These are phyloP conservation scores for Erethizon dorsatum DNA, from an alignment of 2,797 vertebrate species.

Conservation along the genomic window DNA sequence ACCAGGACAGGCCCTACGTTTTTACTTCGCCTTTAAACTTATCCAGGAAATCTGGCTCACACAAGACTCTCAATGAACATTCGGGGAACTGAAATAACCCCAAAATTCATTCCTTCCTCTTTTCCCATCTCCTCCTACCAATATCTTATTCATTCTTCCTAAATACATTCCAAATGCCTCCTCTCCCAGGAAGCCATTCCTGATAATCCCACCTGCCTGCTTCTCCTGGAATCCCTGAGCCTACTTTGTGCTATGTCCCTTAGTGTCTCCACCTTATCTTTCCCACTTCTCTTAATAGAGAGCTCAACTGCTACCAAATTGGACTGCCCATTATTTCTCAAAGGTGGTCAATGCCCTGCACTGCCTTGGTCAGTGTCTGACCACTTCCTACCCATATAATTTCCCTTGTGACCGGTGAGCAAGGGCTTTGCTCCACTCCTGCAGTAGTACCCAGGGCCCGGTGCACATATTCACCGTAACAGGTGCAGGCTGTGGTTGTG, in stretches of 20 bases:
- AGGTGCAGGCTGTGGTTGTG: not conserved
- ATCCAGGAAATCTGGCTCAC: not conserved
- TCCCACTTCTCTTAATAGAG: not conserved
- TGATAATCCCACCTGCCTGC: too few relatives aligned
- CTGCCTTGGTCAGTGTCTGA: not conserved
- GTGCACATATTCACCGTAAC: not conserved
- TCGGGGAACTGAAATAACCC: not conserved
- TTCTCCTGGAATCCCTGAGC: not conserved
- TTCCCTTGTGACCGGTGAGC: not conserved
- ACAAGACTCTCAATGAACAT: not conserved
- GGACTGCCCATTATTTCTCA: not conserved
- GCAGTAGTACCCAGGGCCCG: not conserved
- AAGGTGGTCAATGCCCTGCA: not conserved
- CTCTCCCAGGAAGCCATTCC: conserved; percentile 51
- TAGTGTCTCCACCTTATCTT: not conserved
- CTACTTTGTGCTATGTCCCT: not conserved
- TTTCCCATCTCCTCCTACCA: not conserved
- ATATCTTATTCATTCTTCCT: conserved; percentile 16
- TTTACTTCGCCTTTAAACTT: not conserved
- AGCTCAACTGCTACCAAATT: not conserved
- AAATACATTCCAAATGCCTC: not conserved
- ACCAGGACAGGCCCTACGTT: not conserved
- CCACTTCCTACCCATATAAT: not conserved
- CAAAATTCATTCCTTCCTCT: not conserved
- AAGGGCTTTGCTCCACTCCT: not conserved